These are phyloP conservation scores for Chloromyia formosa DNA, from an alignment of 2,888 invertebrate species.

Conservation along the genomic window DNA sequence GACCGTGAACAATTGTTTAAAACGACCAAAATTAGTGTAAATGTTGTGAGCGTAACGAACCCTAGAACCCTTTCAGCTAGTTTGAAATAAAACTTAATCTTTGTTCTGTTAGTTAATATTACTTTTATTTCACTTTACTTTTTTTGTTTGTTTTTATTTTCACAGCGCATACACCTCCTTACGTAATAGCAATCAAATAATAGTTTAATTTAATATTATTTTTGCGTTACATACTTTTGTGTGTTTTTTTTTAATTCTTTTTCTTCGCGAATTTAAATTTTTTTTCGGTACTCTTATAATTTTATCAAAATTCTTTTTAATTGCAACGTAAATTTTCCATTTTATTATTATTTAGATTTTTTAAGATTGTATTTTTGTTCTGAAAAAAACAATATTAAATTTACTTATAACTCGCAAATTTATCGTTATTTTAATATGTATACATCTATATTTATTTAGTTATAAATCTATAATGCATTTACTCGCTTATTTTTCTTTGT, in stretches of 20 bases:
- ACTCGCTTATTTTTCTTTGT: background rate
- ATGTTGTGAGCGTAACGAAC: no score
- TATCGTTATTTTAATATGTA: background rate
- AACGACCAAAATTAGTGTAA: no score
- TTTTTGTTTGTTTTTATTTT: constrained; percentile 43
- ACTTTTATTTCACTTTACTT: constrained; percentile 38
- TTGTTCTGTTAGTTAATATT: constrained; percentile 42
- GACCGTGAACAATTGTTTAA: no score
- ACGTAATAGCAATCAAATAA: constrained; percentile 43
- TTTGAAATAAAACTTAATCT: no score
- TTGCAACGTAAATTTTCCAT: constrained; percentile 24
- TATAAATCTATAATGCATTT: constrained; percentile 11
- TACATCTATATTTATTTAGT: constrained; percentile 13
- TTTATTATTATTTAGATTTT: background rate
- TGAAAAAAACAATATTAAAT: background rate
- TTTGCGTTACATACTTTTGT: constrained; percentile 17
- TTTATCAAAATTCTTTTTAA: constrained; percentile 41
- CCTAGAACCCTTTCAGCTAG: no score
- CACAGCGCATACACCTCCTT: constrained; percentile 47
- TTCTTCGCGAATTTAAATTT: no score
- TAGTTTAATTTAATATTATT: constrained; percentile 21
- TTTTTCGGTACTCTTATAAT: background rate
- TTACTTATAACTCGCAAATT: constrained; percentile 13
- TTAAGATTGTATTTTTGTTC: background rate
- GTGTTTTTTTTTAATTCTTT: constrained; percentile 3